Evolutionary conservation across 2,888 invertebrate genomes (phyloP).

Genomic region (Hybos culiciformis): DNA sequence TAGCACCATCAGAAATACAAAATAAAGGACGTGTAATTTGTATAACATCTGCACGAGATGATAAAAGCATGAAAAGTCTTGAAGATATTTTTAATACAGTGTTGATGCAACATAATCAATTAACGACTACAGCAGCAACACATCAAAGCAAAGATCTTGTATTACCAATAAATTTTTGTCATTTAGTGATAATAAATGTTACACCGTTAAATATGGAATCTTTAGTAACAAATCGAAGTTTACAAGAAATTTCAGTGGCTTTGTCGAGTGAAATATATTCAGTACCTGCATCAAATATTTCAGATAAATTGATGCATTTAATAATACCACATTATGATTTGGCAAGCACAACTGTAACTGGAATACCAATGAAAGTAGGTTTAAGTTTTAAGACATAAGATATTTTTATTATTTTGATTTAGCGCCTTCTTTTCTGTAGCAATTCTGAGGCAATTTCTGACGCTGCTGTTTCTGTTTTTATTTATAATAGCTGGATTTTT

Average conservation of each 20-base stretch:
- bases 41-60: slow-evolving; percentile 77
- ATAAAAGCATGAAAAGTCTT: slow-evolving; percentile 70
- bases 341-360: slow-evolving; percentile 92
- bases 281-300: slow-evolving; percentile 57
- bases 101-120: slow-evolving; percentile 66
- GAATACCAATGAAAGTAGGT: slow-evolving; percentile 87
- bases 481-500: no score
- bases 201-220: slow-evolving; percentile 70
- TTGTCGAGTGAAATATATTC: slow-evolving; percentile 70
- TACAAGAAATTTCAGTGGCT: slow-evolving; percentile 57
- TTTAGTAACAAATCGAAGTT: slow-evolving; percentile 56
- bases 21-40: slow-evolving; percentile 70
- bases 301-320: slow-evolving; percentile 58
- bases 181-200: slow-evolving; percentile 79
- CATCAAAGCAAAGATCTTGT: slow-evolving; percentile 43
- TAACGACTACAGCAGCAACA: slow-evolving; percentile 43
- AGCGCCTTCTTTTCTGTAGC: no score
- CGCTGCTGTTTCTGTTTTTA: no score
- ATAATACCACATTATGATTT: slow-evolving; percentile 79
- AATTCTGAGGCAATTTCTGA: no score
- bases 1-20: slow-evolving; percentile 25
- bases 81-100: slow-evolving; percentile 78
- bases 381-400: no score
- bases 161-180: slow-evolving; percentile 71
- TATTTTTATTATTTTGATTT: no score